Base-by-base conservation (phyloP, 2,888 invertebrate species). In the Laspeyria flexula region DNA sequence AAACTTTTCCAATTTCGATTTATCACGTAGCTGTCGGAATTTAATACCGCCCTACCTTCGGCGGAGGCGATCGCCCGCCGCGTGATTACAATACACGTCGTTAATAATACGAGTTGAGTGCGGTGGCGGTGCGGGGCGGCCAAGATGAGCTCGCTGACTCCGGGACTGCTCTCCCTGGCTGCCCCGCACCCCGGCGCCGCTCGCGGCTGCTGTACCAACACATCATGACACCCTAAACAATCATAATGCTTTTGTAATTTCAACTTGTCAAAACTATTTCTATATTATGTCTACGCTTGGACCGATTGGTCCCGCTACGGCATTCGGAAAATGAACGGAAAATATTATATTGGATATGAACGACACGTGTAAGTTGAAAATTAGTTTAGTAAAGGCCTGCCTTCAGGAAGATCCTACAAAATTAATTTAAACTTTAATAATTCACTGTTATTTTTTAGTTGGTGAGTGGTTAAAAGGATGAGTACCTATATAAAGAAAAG, bases 1-100 rank as follows among this genome's bases (percentile, higher is more conserved):
- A 92, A 92, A 92, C 92, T 92, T 92, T 92, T 92, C 92, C 92
- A 92, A 92, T 92, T 92, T 92, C 92, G 92, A 92, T 92, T 92
- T 92, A 92, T 92, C 92, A 92, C 92, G 92, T 92, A 92, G 92
- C 91, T 92, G 92, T 92, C 92, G 92, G 92, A 92, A 92, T 92
- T 92, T 92, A 92, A 92, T 92, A 92, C 92, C 92, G 89, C 91
- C 91, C 90, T 90, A 92, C 91, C 92, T 92, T 92, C 90, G 85
- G 84, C 87, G 90, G 83, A 90, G 91, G 89, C 91, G 91, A 90
- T 90, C 90, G 90, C 90, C 90, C 85, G 89, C 91, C 90, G 90
- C 91, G 88, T 90, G 88, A 91, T 91, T 91, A 91, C 92, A 92
- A 92, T 91, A 92, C 91, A 92, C 87, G 86, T 88, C 88, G 91